Evolutionary conservation across 1,140 invertebrate genomes (phyloP), one percentile per base, ranked within the genome.

Genomic region (Drosophila saltans): DNA sequence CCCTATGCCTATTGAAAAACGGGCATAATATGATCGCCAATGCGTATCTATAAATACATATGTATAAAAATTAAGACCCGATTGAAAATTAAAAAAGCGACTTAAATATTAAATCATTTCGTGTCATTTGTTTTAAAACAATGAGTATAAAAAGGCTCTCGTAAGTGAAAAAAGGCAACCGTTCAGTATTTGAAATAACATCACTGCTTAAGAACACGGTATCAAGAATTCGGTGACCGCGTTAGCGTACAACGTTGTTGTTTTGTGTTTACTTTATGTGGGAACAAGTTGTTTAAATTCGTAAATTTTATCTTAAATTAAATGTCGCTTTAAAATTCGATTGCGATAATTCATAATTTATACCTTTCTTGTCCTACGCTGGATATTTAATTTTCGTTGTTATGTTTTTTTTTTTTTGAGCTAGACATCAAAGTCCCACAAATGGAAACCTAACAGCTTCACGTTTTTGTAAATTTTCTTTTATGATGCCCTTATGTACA

Each of bases 291-390:
- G 52, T 59, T 69, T 72, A 72, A 70, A 61, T 61, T 21, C 45
- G 28, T 16, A 65, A 71, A 24, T 52, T 58, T 41, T 70, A 48
- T 11, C 9, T 36, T 30, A 52, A 71, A 48, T 70, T 71, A 71
- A 78, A 58, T 62, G 62, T 41, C 61, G 72, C 73, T 36, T 75
- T 75, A 72, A 41, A 69, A 45, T 45, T 48, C 45, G 45, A 74
- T 52, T 45, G 30, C 52, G 74, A 76, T 76, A 76, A 76, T 55
- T 43, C 55, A 66, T 61, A 59, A 69, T 69, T 69, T 58, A 59
- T 75, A 62, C 26, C 66, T 73, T 58, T 24, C 57, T 62, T 61
- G 16, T 16, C 16, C 16, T 16, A 16, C 16, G 16, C 16, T 16
- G 16, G 16, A 16, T 16, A 16, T 16, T 16, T 16, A 16, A 16